A percentile compares a stretch with the other conserved stretches of the same genome.
These are phyloP conservation scores for Apis laboriosa DNA, from an alignment of 1,140 invertebrate genomes.

Conservation along the genomic window DNA sequence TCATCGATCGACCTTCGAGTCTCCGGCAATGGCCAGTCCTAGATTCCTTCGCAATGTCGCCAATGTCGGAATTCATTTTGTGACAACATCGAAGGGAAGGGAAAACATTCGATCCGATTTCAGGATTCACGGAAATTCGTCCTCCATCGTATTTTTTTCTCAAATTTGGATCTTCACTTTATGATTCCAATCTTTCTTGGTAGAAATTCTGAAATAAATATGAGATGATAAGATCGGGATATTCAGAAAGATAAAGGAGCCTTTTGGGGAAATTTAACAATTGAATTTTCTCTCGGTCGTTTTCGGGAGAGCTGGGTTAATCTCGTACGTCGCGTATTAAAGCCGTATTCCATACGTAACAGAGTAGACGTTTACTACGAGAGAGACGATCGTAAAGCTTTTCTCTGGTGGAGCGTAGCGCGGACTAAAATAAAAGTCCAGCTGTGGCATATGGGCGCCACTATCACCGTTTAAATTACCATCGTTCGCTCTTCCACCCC, in stretches of 20 bases:
- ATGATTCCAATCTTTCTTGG: no score
- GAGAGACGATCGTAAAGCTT: slow-evolving; percentile 28
- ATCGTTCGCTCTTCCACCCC: slow-evolving; percentile 39
- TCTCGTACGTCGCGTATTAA: background rate
- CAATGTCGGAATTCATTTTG: slow-evolving; percentile 40
- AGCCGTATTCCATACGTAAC: background rate
- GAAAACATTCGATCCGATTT: background rate
- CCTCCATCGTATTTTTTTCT: no score
- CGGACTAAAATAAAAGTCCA: slow-evolving; percentile 33
- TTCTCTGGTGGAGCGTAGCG: background rate
- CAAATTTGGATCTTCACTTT: no score
- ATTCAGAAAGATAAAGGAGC: no score
- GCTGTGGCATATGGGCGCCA: slow-evolving; percentile 22
- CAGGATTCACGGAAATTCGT: no score
- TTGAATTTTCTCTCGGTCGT: no score
- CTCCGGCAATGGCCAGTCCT: slow-evolving; percentile 42
- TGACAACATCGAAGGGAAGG: background rate
- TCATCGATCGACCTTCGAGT: slow-evolving; percentile 40
- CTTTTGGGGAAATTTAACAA: no score
- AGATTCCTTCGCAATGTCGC: slow-evolving; percentile 43
- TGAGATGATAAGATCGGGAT: no score
- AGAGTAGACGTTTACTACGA: background rate
- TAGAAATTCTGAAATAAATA: no score
- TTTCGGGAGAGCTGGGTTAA: background rate
- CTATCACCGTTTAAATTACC: slow-evolving; percentile 30